Evolutionary conservation across 2,113 vertebrate genomes (phyloP), one percentile per base, ranked within the genome.

Genomic region (Neodon shergylaensis): DNA sequence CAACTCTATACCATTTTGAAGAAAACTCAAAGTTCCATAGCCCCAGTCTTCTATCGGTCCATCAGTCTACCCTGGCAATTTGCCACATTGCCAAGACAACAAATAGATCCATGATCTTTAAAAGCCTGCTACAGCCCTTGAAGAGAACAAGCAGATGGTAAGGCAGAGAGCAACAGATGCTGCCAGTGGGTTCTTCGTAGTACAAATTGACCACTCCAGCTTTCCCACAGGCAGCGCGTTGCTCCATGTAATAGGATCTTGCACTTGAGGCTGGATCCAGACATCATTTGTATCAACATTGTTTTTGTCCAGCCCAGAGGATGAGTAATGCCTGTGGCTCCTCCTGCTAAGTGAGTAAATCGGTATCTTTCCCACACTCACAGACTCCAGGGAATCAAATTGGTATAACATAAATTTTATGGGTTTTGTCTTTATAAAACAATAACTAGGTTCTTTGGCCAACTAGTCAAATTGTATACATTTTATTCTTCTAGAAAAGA

Each of bases 21-120:
- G 44, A 63, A 91, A 95, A 42, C 22, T 47, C 39, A 16, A 85
- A 72, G 22, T 52, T 28, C 0, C 6, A 14, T 8, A 42, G 44
- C 5, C 39, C n/a, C 6, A 17, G 17, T 4, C 13, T 1, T 2
- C 9, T 36, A 22, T 39, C 2, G 3, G 1, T 14, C 16, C 19
- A 47, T 65, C 61, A 66, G 26, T 16, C 39, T 65, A 19, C 42
- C n/a, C n/a, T 63, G 54, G 12, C 24, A n/a, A 3, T 66, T 81
- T 81, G 36, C 7, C 10, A 17, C 68, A 24, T 7, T n/a, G 17
- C 22, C 13, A 21, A 22, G 31, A 24, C 10, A 81, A 24, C 8
- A 17, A 61, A 58, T 12, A 44, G 24, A 28, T 5, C 36, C 0
- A 1, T 72, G 61, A 61, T 63, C 26, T 39, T 28, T 49, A 7